phyloP scores from a whole-genome alignment of 2,888 invertebrate species.

The Mythimna loreyi region DNA sequence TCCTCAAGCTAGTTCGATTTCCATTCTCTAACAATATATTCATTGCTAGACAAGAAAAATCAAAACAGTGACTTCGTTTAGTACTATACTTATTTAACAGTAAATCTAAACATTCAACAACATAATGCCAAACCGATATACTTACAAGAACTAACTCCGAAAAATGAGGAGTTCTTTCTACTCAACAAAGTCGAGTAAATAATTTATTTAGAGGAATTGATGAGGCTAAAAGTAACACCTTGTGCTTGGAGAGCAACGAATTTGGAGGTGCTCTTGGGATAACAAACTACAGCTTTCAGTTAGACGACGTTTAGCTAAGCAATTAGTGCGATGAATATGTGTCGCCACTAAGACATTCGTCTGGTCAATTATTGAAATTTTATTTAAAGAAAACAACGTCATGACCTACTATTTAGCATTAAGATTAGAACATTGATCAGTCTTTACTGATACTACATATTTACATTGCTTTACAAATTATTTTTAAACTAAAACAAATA shows the following conservation, averaged over 20 bases:
- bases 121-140: conserved; percentile 10
- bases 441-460: conserved; percentile 30
- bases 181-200: conserved; percentile 53
- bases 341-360: neutral
- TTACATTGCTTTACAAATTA: conserved; percentile 23
- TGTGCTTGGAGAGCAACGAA: conserved; percentile 62
- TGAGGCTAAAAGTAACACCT: conserved; percentile 68
- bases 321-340: conserved; percentile 66
- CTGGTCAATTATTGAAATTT: conserved; percentile 74
- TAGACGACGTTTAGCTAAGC: conserved; percentile 74
- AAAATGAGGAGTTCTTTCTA: conserved; percentile 39
- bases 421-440: conserved; percentile 49
- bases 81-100: conserved; percentile 13
- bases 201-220: conserved; percentile 56
- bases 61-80: too few species aligned
- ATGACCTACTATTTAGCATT: conserved; percentile 62
- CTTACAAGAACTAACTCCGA: conserved; percentile 38
- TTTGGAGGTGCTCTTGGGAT: conserved; percentile 69
- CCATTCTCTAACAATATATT: neutral
- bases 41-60: too few species aligned
- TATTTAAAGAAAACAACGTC: conserved; percentile 57
- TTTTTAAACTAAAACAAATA: neutral
- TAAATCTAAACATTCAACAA: conserved; percentile 15
- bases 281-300: conserved; percentile 72
- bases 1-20: neutral